Percentiles rank a stretch among this genome's conserved stretches.
These are phyloP conservation scores for Tinamus major DNA, from an alignment of 2,797 vertebrate genomes.

Conservation along the genomic window DNA sequence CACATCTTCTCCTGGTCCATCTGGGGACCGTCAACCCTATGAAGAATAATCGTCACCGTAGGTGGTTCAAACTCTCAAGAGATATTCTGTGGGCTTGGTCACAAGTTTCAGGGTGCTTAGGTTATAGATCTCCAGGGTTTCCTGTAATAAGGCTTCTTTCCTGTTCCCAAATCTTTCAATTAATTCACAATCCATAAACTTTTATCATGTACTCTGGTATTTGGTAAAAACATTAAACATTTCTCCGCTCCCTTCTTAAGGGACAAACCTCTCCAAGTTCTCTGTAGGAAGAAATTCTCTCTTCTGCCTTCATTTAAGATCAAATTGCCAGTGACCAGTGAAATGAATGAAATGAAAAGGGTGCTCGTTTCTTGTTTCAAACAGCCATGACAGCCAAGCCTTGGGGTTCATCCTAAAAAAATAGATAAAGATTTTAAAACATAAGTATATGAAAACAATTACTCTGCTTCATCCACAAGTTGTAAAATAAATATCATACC, in stretches of 20 bases:
- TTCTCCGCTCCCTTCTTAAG: neutral
- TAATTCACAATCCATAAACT: conserved; percentile 1
- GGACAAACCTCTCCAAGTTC: neutral
- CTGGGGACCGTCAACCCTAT: neutral
- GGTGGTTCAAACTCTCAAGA: neutral
- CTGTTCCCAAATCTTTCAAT: neutral
- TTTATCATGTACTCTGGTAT: neutral
- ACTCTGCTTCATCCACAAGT: neutral
- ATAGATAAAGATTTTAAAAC: neutral
- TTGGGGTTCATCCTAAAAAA: neutral
- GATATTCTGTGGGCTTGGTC: neutral
- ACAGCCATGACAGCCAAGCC: neutral
- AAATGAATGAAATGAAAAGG: neutral
- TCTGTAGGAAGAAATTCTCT: neutral
- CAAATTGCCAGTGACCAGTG: neutral
- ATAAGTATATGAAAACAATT: neutral
- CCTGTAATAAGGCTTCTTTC: neutral
- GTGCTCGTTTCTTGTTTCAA: neutral
- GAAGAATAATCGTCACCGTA: neutral
- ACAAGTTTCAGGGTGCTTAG: neutral
- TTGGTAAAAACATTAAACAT: conserved; percentile 20
- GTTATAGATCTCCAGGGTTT: neutral
- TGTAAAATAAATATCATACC: neutral
- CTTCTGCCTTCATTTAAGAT: neutral
- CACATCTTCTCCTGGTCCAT: neutral